Percentiles rank a stretch among this genome's conserved stretches.
phyloP scores from a whole-genome alignment of 1,140 invertebrate species.

The Aricia agestis region DNA sequence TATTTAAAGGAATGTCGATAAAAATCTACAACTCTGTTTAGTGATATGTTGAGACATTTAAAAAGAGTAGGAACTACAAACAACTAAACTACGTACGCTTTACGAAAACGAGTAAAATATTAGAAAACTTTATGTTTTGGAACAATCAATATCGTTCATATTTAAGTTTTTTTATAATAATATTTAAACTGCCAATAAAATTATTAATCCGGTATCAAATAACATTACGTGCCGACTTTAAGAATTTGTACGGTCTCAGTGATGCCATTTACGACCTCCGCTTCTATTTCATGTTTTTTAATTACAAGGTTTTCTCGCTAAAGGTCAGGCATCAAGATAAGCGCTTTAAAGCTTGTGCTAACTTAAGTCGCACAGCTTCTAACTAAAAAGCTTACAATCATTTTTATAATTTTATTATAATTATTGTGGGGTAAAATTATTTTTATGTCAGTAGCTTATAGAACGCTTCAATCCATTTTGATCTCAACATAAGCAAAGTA shows the following conservation, averaged over 20 bases:
- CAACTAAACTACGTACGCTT: neutral
- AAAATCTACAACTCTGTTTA: neutral
- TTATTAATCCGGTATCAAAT: neutral
- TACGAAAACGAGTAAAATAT: neutral
- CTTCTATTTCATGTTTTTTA: neutral
- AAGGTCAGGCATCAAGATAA: no score
- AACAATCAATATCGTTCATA: no score
- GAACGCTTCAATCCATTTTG: no score
- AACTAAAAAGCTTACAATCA: no score
- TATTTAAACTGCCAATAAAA: neutral
- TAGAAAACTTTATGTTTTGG: no score
- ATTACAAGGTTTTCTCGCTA: neutral
- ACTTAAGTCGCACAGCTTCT: no score
- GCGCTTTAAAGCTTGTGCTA: no score
- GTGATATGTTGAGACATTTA: neutral
- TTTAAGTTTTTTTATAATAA: no score
- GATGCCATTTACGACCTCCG: neutral
- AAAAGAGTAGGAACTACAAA: neutral
- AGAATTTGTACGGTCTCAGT: neutral
- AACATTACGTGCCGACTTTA: neutral
- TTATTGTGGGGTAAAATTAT: no score
- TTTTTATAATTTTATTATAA: no score
- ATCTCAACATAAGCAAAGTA: no score
- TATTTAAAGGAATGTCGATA: constrained; percentile 5
- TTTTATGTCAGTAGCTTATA: no score